These are phyloP conservation scores for Dicrostonyx torquatus DNA, from an alignment of 2,797 vertebrate genomes.

Conservation along the genomic window DNA sequence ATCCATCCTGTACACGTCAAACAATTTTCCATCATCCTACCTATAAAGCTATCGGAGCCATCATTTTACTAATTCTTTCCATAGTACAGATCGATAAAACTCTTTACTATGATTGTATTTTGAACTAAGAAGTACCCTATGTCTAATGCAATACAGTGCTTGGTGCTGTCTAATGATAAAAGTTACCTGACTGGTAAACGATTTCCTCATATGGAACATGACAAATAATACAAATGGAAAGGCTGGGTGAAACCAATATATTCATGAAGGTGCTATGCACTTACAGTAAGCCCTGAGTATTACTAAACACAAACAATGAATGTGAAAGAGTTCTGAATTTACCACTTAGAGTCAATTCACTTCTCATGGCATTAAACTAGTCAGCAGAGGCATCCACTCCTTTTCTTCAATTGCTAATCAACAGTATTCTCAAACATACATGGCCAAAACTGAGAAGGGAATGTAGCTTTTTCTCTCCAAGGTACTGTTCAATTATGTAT, in stretches of 20 bases:
- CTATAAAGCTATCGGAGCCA: not conserved
- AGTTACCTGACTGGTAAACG: not conserved
- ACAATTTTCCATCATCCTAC: not conserved
- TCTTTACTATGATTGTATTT: constrained; percentile 1
- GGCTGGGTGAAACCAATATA: not conserved
- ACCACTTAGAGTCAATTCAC: constrained; percentile 6
- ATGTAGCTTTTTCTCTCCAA: constrained; percentile 17
- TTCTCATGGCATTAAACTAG: not conserved
- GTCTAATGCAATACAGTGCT: not conserved
- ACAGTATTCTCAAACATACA: constrained; percentile 44
- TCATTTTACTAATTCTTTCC: constrained; percentile 39
- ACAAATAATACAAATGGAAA: constrained; percentile 10
- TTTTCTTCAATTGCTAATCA: constrained; percentile 4
- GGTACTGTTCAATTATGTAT: constrained; percentile 29
- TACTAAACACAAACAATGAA: constrained; percentile 43
- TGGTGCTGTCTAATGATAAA: constrained; percentile 32
- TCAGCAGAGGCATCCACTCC: not conserved
- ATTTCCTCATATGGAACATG: constrained; percentile 45
- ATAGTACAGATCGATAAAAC: constrained; percentile 18
- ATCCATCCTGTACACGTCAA: not conserved
- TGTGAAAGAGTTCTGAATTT: constrained; percentile 54
- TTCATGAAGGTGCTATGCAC: not conserved
- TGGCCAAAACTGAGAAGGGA: constrained; percentile 31
- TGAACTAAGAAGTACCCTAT: constrained; percentile 36
- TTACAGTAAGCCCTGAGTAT: constrained; percentile 23